A percentile compares a stretch with the other conserved stretches of the same genome.
These are phyloP conservation scores for Platycnemis pennipes DNA, from an alignment of 2,888 invertebrate genomes.

Conservation along the genomic window DNA sequence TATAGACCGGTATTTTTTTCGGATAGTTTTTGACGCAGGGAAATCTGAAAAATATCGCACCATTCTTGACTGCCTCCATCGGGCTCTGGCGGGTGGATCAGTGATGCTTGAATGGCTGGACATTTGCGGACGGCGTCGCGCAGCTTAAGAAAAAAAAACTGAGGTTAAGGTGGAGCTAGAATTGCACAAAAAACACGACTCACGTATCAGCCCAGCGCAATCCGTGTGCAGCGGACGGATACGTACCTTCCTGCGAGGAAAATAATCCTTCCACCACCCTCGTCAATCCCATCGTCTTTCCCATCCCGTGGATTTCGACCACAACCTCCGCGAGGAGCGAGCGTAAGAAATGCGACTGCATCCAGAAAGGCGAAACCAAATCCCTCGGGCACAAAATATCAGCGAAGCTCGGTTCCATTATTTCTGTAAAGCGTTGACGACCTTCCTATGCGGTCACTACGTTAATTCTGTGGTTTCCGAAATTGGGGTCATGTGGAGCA, in stretches of 20 bases:
- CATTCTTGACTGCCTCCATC: too few species aligned
- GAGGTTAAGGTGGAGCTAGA: background rate
- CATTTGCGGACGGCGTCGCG: too few species aligned
- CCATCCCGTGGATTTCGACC: background rate
- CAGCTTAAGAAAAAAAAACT: background rate
- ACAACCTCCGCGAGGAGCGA: slow-evolving; percentile 3
- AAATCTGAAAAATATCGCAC: too few species aligned
- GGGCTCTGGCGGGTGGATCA: background rate
- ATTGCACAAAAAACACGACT: background rate
- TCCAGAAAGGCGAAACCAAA: background rate
- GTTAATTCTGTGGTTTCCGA: too few species aligned
- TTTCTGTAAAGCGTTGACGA: too few species aligned
- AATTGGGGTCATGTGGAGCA: too few species aligned
- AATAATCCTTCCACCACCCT: background rate
- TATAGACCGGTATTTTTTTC: too few species aligned
- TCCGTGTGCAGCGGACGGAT: background rate
- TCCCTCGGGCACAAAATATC: too few species aligned
- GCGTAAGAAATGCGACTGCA: background rate
- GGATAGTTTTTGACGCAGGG: too few species aligned
- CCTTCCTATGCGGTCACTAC: too few species aligned
- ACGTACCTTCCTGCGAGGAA: background rate
- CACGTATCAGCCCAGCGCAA: background rate
- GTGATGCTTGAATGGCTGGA: background rate
- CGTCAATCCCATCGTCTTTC: background rate
- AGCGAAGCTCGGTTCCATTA: too few species aligned